These are phyloP conservation scores for Dasyornis broadbenti DNA, from an alignment of 2,113 vertebrate genomes.

Conservation along the genomic window DNA sequence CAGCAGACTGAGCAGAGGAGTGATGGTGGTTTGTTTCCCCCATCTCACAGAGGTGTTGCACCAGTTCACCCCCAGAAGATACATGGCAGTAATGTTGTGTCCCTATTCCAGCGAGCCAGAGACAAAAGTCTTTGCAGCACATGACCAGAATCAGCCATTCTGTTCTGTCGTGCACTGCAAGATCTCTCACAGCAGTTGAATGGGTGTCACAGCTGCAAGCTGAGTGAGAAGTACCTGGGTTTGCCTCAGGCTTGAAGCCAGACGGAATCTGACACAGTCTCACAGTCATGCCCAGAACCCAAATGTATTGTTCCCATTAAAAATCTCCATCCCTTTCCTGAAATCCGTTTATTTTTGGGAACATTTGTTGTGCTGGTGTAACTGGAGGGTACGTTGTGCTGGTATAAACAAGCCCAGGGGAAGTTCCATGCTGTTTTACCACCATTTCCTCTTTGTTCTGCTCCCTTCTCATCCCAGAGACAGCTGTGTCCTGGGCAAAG, in stretches of 20 bases:
- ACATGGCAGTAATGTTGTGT: background rate
- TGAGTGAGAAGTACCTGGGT: background rate
- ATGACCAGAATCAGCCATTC: background rate
- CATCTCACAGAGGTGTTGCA: background rate
- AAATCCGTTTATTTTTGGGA: background rate
- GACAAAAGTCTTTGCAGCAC: background rate
- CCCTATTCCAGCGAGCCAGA: background rate
- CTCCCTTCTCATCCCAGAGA: background rate
- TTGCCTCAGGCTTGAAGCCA: background rate
- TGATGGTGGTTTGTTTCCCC: background rate
- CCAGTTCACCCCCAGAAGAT: background rate
- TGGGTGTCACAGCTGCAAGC: background rate
- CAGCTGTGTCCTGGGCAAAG: conserved; percentile 3
- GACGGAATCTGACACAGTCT: background rate
- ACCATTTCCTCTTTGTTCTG: background rate
- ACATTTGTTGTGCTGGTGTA: background rate
- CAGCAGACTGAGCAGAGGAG: background rate
- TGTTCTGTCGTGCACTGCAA: background rate
- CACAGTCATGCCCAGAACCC: background rate
- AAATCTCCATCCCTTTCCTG: background rate
- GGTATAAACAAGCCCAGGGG: background rate
- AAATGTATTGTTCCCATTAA: background rate
- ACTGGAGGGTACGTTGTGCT: background rate
- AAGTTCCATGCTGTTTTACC: background rate
- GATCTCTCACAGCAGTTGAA: background rate